phyloP scores from a whole-genome alignment of 2,888 invertebrate genomes.

The Didymodactylos carnosus region DNA sequence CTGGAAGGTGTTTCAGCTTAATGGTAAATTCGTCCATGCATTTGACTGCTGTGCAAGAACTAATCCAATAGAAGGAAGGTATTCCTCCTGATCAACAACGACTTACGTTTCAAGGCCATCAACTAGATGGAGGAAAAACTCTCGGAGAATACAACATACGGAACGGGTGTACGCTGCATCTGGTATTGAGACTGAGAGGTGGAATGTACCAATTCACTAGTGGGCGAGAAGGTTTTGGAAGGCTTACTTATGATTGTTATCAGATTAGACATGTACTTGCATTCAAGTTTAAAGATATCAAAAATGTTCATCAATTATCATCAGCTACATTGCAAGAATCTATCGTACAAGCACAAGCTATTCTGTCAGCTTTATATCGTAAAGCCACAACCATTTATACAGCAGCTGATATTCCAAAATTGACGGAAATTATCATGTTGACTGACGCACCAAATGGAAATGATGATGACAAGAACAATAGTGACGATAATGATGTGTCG shows the following conservation, averaged over 20 bases:
- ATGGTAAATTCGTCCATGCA: constrained; percentile 43
- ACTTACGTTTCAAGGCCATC: constrained; percentile 46
- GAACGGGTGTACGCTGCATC: constrained; percentile 60
- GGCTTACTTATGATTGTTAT: neutral
- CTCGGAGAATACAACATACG: constrained; percentile 46
- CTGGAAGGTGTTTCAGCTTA: constrained; percentile 74
- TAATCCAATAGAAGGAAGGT: constrained; percentile 69
- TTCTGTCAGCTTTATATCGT: neutral
- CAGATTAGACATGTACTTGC: neutral
- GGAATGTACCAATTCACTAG: neutral
- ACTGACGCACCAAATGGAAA: neutral
- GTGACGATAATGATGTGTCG: neutral
- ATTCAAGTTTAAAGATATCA: neutral
- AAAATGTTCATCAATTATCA: neutral
- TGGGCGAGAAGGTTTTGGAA: neutral
- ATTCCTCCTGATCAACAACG: constrained; percentile 74
- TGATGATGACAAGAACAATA: too few species aligned
- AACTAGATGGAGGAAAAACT: constrained; percentile 45
- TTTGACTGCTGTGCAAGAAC: constrained; percentile 38
- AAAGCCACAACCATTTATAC: neutral
- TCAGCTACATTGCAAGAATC: neutral
- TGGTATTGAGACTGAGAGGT: constrained; percentile 57
- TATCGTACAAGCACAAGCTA: neutral
- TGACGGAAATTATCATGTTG: neutral
- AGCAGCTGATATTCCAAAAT: neutral